Conservation (phyloP, 2,797 vertebrate species). For the Urophycis tenuis region DNA sequence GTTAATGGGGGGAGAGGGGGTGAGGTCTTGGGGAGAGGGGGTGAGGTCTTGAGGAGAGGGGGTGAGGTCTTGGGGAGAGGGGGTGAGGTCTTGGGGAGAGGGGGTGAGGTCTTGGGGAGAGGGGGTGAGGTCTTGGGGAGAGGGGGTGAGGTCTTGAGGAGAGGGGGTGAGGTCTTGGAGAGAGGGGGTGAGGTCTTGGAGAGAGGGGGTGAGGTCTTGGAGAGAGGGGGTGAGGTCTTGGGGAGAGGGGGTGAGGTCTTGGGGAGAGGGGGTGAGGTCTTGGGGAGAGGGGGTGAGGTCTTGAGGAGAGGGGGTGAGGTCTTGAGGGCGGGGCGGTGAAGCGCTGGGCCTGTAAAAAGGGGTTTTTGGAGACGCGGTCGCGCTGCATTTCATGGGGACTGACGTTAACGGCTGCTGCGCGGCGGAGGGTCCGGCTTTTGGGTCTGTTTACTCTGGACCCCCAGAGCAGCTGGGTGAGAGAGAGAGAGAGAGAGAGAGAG, state of each 20-base stretch:
- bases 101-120: no score
- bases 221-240: not conserved
- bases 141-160: no score
- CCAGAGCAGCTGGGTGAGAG: constrained; percentile 1
- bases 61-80: constrained; percentile 30
- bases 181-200: no score
- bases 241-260: constrained; percentile 24
- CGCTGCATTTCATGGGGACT: constrained; percentile 53
- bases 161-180: no score
- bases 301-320: constrained; percentile 11
- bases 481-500: not conserved
- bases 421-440: constrained; percentile 52
- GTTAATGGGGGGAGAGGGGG: constrained; percentile 4
- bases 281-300: not conserved
- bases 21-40: no score
- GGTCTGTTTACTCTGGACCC: constrained; percentile 54
- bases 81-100: no score
- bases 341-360: constrained; percentile 53
- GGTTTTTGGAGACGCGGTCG: constrained; percentile 42
- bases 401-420: constrained; percentile 55
- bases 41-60: constrained; percentile 17
- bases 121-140: no score
- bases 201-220: not conserved
- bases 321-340: constrained; percentile 30
- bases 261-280: constrained; percentile 8